These are phyloP conservation scores for Temnothorax rugatulus DNA, from an alignment of 2,888 invertebrate genomes.

Conservation along the genomic window DNA sequence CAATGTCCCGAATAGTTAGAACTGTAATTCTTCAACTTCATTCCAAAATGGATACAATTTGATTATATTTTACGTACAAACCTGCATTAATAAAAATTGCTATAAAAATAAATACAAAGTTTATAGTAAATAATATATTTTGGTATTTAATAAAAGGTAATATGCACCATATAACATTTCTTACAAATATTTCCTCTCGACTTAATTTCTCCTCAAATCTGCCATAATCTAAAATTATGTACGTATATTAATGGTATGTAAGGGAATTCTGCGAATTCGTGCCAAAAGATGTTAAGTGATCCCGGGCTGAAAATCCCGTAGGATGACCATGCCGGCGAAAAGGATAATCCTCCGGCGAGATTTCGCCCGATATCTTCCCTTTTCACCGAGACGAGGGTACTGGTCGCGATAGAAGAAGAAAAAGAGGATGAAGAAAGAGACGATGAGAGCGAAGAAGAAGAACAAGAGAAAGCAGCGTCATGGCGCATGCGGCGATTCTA, in stretches of 20 bases:
- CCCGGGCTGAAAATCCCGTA: conserved; percentile 6
- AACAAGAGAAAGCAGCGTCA: conserved; percentile 65
- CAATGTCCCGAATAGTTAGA: background rate
- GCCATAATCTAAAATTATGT: background rate
- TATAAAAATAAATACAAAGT: background rate
- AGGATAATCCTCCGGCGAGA: conserved; percentile 66
- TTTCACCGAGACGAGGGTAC: conserved; percentile 62
- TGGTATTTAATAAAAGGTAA: background rate
- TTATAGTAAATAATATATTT: background rate
- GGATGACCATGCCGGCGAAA: conserved; percentile 54
- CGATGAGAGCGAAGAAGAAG: conserved; percentile 59
- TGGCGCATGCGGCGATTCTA: conserved; percentile 75
- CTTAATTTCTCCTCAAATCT: background rate
- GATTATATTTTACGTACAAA: background rate
- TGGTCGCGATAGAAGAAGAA: conserved; percentile 52
- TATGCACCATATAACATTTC: background rate
- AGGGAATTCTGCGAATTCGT: conserved; percentile 9
- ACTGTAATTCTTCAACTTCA: background rate
- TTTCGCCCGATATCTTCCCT: conserved; percentile 61
- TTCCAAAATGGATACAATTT: background rate
- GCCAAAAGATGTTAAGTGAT: conserved; percentile 7
- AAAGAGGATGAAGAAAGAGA: conserved; percentile 11
- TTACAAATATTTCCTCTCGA: background rate
- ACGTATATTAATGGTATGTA: background rate
- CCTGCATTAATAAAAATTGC: background rate